Percentiles rank a stretch among this genome's conserved stretches.
Evolutionary conservation across 2,888 invertebrate genomes (phyloP).

Genomic region (Zele albiditarsus): DNA sequence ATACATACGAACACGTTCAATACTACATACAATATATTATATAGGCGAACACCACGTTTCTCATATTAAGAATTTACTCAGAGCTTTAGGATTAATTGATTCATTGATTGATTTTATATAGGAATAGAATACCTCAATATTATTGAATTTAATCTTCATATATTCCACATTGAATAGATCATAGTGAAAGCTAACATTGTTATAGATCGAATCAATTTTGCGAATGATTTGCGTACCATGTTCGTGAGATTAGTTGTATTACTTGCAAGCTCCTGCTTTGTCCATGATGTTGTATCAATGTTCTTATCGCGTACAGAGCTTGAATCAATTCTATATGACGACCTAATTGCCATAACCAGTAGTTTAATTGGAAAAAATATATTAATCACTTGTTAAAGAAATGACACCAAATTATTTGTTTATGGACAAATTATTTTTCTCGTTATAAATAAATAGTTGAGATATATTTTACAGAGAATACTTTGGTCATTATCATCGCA

Average conservation of each 20-base stretch:
- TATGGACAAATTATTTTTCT: too few relatives aligned
- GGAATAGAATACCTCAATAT: neutral
- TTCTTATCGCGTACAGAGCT: neutral
- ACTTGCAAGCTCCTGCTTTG: constrained; percentile 72
- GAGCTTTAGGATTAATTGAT: neutral
- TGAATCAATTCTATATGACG: constrained; percentile 66
- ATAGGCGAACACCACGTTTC: constrained; percentile 8
- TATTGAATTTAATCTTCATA: neutral
- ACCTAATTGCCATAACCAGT: constrained; percentile 53
- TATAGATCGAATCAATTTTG: neutral
- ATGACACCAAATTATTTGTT: too few relatives aligned
- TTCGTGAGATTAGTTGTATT: constrained; percentile 57
- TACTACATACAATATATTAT: neutral
- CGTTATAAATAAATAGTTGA: too few relatives aligned
- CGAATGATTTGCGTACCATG: constrained; percentile 58
- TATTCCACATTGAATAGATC: neutral
- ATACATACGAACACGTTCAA: neutral
- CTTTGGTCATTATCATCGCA: too few relatives aligned
- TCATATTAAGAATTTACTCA: constrained; percentile 22
- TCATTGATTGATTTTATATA: neutral
- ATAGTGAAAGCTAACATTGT: neutral
- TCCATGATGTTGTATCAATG: constrained; percentile 74
- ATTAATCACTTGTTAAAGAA: constrained; percentile 11
- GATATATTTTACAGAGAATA: too few relatives aligned
- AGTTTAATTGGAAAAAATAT: neutral